A percentile compares a stretch with the other conserved stretches of the same genome.
Conservation (phyloP, 2,113 vertebrate species). For the Calidris pugnax region DNA sequence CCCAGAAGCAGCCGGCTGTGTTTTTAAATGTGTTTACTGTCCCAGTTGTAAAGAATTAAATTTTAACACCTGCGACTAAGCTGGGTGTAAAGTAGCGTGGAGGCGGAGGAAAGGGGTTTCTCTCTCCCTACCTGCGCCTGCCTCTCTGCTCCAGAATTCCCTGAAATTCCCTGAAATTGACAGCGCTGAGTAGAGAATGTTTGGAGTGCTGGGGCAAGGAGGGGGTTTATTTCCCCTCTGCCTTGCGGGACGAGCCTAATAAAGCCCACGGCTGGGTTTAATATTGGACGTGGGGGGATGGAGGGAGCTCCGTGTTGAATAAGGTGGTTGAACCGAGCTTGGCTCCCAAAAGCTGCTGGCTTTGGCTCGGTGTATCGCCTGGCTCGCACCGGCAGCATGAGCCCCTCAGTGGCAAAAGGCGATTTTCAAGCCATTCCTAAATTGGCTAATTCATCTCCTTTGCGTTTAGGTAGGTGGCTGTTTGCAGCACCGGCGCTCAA, state of each 20-base stretch:
- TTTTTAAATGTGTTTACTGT: slow-evolving; percentile 61
- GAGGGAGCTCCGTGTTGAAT: neutral
- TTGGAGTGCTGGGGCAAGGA: slow-evolving; percentile 52
- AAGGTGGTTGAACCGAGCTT: neutral
- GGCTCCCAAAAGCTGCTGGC: slow-evolving; percentile 14
- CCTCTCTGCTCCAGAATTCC: slow-evolving; percentile 25
- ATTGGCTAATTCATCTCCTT: slow-evolving; percentile 27
- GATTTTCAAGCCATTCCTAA: neutral
- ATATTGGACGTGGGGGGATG: neutral
- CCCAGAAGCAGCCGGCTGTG: slow-evolving; percentile 50
- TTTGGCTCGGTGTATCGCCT: neutral
- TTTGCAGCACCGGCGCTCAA: neutral
- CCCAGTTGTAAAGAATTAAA: slow-evolving; percentile 72
- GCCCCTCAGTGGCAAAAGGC: slow-evolving; percentile 43
- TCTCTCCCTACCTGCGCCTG: neutral
- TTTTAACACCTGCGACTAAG: slow-evolving; percentile 72
- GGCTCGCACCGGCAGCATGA: neutral
- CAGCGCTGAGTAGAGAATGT: slow-evolving; percentile 60
- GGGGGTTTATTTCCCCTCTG: neutral
- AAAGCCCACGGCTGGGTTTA: slow-evolving; percentile 58
- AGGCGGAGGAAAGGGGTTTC: slow-evolving; percentile 56
- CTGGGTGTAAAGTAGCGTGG: slow-evolving; percentile 36
- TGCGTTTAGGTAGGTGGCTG: neutral
- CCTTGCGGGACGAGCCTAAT: slow-evolving; percentile 41
- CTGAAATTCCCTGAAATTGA: slow-evolving; percentile 69